Percentiles rank a stretch among this genome's conserved stretches.
These are phyloP conservation scores for Holacanthus passer DNA, from an alignment of 2,113 vertebrate genomes.

Conservation along the genomic window DNA sequence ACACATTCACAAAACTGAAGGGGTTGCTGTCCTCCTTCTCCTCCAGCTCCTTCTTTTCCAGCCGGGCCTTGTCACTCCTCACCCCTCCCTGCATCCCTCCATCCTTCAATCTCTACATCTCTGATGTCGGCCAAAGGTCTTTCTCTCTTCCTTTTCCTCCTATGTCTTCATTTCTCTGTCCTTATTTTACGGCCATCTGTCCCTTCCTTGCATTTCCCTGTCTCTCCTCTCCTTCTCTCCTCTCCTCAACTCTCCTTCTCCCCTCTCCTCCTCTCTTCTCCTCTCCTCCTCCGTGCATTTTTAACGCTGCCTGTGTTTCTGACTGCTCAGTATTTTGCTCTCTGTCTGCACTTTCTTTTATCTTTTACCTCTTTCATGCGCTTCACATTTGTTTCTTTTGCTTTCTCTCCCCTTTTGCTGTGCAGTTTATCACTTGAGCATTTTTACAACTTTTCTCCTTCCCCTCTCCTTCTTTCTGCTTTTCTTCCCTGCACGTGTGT, in stretches of 20 bases:
- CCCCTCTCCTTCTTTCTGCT: conserved; percentile 20
- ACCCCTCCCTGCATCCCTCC: conserved; percentile 41
- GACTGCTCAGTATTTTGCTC: conserved; percentile 19
- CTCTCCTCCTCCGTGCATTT: not conserved
- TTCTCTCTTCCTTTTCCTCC: not conserved
- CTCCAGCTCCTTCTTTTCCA: conserved; percentile 45
- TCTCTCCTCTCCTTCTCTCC: not conserved
- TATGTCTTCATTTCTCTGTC: not conserved
- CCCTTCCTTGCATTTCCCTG: not conserved
- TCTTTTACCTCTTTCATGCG: conserved; percentile 30
- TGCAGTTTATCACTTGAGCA: conserved; percentile 15
- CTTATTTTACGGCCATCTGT: conserved; percentile 2
- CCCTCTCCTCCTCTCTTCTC: not conserved
- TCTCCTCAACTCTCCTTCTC: not conserved
- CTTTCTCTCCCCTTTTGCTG: conserved; percentile 10
- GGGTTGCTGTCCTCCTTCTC: conserved; percentile 34
- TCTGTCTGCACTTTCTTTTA: conserved; percentile 35
- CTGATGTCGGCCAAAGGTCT: conserved; percentile 39
- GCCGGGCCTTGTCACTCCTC: conserved; percentile 47
- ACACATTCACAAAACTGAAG: conserved; percentile 43
- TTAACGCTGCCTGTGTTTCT: conserved; percentile 36
- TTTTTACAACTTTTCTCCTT: conserved; percentile 37
- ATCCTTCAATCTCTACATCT: conserved; percentile 39
- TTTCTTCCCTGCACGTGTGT: not conserved
- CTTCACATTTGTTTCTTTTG: conserved; percentile 28